Percentiles rank a stretch among this genome's conserved stretches.
These are phyloP conservation scores for Lagodon rhomboides DNA, from an alignment of 2,797 vertebrate species.

Conservation along the genomic window DNA sequence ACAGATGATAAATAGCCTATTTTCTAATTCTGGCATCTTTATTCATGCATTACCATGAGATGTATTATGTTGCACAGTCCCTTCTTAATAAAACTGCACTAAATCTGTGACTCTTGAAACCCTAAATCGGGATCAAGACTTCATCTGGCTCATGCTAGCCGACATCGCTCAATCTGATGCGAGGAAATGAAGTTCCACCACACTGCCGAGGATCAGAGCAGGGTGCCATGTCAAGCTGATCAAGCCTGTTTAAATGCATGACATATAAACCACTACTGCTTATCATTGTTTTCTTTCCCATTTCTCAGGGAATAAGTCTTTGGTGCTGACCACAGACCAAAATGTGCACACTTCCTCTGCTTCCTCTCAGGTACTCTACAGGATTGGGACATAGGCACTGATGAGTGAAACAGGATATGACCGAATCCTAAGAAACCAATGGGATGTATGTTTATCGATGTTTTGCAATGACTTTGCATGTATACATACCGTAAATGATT, in stretches of 20 bases:
- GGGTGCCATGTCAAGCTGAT: slow-evolving; percentile 1
- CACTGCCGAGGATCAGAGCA: slow-evolving; percentile 30
- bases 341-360: slow-evolving; percentile 33
- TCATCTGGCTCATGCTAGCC: slow-evolving; percentile 30
- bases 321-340: slow-evolving; percentile 1
- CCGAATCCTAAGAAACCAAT: slow-evolving; percentile 16
- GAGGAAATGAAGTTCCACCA: slow-evolving; percentile 20
- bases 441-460: not conserved
- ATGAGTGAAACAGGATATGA: slow-evolving; percentile 69
- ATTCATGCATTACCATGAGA: no score
- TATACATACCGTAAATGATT: slow-evolving; percentile 5
- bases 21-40: no score
- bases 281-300: slow-evolving; percentile 35
- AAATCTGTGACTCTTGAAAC: not conserved
- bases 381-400: slow-evolving; percentile 53
- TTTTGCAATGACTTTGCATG: slow-evolving; percentile 26
- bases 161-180: slow-evolving; percentile 12
- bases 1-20: no score
- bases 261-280: slow-evolving; percentile 32
- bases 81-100: no score
- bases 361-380: slow-evolving; percentile 55
- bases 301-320: not conserved
- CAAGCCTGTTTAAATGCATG: slow-evolving; percentile 25
- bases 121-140: slow-evolving; percentile 1
- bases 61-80: no score